Evolutionary conservation across 2,113 vertebrate species (phyloP).

Genomic region (Indicator indicator): DNA sequence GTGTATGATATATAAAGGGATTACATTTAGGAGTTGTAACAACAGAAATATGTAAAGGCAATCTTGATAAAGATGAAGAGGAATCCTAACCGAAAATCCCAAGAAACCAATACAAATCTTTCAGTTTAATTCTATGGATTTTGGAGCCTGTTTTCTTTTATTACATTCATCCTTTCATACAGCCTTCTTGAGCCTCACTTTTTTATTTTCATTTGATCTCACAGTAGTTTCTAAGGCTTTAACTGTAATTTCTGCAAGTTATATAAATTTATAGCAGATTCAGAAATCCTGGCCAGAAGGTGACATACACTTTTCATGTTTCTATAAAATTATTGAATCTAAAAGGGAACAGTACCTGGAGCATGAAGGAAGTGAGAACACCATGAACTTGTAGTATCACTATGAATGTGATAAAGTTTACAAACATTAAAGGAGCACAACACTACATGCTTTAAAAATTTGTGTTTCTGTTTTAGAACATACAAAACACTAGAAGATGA

Average conservation of each 20-base stretch:
- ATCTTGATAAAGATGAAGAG: background rate
- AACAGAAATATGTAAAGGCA: background rate
- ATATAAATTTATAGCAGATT: background rate
- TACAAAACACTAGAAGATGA: background rate
- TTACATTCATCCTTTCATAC: background rate
- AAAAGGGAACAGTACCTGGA: background rate
- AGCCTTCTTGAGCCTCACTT: background rate
- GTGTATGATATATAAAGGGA: rapidly evolving
- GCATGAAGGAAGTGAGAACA: background rate
- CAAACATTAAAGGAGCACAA: background rate
- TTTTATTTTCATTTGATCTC: background rate
- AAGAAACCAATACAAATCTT: background rate
- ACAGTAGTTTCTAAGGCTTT: background rate
- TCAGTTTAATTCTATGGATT: background rate
- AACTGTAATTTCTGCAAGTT: background rate
- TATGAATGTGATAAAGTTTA: background rate
- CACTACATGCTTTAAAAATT: background rate
- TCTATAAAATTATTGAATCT: background rate
- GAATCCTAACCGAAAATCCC: background rate
- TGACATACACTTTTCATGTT: background rate
- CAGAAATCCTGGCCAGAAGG: background rate
- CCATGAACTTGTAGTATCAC: background rate
- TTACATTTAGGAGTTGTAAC: background rate
- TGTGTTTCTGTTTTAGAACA: background rate
- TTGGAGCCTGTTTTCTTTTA: background rate